These are phyloP conservation scores for Bufo gargarizans DNA, from an alignment of 2,113 vertebrate genomes.

Conservation along the genomic window DNA sequence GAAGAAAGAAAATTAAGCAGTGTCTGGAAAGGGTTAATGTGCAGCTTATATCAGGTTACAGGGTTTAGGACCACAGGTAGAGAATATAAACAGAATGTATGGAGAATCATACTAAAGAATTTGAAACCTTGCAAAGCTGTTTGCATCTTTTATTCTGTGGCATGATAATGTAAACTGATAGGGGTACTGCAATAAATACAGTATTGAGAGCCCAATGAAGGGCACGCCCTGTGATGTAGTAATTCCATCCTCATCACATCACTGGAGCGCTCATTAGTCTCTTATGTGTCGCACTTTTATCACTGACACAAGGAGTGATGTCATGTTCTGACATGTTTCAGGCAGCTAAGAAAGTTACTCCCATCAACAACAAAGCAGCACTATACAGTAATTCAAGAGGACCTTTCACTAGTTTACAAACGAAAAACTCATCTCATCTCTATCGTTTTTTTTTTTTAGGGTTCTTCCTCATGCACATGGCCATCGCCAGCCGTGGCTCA, in stretches of 20 bases:
- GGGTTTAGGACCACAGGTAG: no score
- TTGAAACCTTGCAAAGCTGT: neutral
- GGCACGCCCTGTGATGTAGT: neutral
- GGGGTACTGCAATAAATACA: neutral
- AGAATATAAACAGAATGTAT: no score
- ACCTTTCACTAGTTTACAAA: no score
- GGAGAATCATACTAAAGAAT: neutral
- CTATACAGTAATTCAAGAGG: neutral
- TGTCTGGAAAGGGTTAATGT: neutral
- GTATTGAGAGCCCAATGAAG: neutral
- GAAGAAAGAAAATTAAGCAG: no score
- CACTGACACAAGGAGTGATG: neutral
- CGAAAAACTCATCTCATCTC: no score
- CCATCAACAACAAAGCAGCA: neutral
- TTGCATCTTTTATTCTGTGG: neutral
- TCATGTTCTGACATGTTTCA: neutral
- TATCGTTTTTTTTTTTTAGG: no score
- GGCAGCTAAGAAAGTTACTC: neutral
- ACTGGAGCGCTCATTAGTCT: neutral
- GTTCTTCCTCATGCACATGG: no score
- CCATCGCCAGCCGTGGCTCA: no score
- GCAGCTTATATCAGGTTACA: neutral
- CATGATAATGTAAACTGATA: no score
- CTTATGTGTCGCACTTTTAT: neutral
- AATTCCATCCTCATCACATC: neutral